phyloP scores from a whole-genome alignment of 2,888 invertebrate species.

The Acronicta leporina region DNA sequence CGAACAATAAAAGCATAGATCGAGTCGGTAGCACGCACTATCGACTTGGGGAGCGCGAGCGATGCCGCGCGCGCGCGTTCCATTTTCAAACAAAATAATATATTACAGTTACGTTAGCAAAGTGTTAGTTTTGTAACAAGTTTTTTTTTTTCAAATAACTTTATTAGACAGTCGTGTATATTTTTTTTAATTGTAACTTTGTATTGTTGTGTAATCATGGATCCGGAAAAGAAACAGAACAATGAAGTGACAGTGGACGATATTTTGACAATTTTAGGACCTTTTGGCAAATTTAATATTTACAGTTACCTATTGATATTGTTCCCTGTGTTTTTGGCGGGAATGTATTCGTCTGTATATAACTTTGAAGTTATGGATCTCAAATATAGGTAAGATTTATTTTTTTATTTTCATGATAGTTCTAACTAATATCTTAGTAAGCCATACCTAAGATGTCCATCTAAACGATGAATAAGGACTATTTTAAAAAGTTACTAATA shows the following conservation, averaged over 20 bases:
- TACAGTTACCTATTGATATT: constrained; percentile 77
- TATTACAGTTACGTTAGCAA: constrained; percentile 46
- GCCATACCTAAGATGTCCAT: too few relatives aligned
- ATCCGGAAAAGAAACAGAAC: constrained; percentile 77
- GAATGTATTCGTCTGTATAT: constrained; percentile 84
- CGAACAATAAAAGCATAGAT: constrained; percentile 77
- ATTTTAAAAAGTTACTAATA: too few relatives aligned
- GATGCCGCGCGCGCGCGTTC: constrained; percentile 65
- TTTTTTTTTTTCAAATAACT: not conserved
- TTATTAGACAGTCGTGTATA: not conserved
- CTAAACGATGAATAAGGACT: too few relatives aligned
- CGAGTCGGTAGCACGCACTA: constrained; percentile 68
- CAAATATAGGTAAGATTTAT: constrained; percentile 75
- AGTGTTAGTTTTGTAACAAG: constrained; percentile 28
- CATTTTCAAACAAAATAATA: constrained; percentile 52
- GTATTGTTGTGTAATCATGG: constrained; percentile 69
- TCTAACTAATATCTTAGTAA: too few relatives aligned
- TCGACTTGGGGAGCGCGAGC: constrained; percentile 66
- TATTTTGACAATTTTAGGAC: constrained; percentile 78
- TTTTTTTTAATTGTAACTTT: constrained; percentile 22
- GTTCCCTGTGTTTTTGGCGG: constrained; percentile 80
- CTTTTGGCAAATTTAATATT: constrained; percentile 81
- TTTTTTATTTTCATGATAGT: constrained; percentile 1
- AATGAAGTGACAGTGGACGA: constrained; percentile 82
- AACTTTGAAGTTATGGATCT: constrained; percentile 86